Conservation (phyloP, 2,797 vertebrate species). For the Gymnocypris eckloni region DNA sequence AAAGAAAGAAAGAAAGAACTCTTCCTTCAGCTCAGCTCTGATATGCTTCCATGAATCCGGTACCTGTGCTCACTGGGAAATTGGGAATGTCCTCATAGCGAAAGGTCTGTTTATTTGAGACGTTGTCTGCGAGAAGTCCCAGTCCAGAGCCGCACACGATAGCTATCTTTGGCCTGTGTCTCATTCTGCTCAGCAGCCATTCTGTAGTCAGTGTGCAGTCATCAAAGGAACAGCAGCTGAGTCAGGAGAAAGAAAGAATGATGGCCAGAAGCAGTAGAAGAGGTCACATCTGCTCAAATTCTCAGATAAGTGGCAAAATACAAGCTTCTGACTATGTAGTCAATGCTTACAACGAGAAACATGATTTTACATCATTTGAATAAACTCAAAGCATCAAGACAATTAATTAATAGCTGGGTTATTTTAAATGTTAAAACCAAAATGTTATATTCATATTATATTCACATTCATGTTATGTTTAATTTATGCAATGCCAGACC, state of each 20-base stretch:
- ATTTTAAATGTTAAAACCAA: neutral
- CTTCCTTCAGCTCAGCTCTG: neutral
- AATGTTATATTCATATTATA: neutral
- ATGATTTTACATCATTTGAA: neutral
- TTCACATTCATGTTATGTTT: neutral
- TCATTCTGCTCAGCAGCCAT: conserved; percentile 75
- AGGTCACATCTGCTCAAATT: neutral
- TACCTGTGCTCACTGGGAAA: conserved; percentile 78
- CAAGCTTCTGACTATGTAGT: neutral
- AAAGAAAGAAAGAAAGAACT: too few species aligned
- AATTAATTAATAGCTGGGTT: neutral
- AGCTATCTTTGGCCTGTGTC: conserved; percentile 72
- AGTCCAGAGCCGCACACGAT: conserved; percentile 76
- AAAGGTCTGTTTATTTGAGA: conserved; percentile 70
- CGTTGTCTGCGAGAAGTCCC: conserved; percentile 69
- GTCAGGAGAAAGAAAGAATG: conserved; percentile 2
- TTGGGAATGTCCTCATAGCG: conserved; percentile 76
- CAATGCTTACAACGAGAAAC: neutral
- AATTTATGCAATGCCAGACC: neutral
- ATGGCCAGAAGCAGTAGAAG: neutral
- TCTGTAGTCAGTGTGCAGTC: conserved; percentile 74
- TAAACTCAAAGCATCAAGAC: neutral
- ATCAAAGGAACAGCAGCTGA: conserved; percentile 77
- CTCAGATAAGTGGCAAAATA: neutral
- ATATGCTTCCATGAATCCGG: neutral